Conservation (phyloP, 2,888 invertebrate species). For the Tenthredo notha region DNA sequence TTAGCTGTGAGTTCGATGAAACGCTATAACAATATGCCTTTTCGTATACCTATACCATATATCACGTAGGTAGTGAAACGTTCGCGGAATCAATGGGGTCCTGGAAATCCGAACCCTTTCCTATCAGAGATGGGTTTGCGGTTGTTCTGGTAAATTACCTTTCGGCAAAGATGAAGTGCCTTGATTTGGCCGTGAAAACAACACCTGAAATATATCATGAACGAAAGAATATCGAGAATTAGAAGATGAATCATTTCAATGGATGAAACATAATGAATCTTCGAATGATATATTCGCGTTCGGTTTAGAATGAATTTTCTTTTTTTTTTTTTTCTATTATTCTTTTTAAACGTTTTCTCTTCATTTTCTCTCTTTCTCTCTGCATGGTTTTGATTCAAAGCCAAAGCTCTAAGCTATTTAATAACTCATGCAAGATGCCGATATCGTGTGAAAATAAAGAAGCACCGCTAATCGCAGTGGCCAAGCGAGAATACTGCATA, state of each 20-base stretch:
- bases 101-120: not conserved
- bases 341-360: not conserved
- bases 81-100: not conserved
- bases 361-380: not conserved
- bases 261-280: not conserved
- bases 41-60: not conserved
- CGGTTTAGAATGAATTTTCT: too few relatives aligned
- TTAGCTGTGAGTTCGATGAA: not conserved
- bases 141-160: not conserved
- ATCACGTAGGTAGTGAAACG: not conserved
- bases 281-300: not conserved
- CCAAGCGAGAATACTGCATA: constrained; percentile 44
- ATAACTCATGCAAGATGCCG: not conserved
- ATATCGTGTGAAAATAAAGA: not conserved
- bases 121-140: not conserved
- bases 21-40: not conserved
- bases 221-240: not conserved
- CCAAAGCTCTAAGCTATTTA: constrained; percentile 15
- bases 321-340: not conserved
- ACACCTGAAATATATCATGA: not conserved
- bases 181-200: not conserved
- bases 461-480: constrained; percentile 44
- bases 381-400: not conserved
- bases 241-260: not conserved
- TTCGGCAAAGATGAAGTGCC: not conserved